Evolutionary conservation across 2,888 invertebrate genomes (phyloP), one percentile per base, ranked within the genome.

Genomic region (Tachina grossa): DNA sequence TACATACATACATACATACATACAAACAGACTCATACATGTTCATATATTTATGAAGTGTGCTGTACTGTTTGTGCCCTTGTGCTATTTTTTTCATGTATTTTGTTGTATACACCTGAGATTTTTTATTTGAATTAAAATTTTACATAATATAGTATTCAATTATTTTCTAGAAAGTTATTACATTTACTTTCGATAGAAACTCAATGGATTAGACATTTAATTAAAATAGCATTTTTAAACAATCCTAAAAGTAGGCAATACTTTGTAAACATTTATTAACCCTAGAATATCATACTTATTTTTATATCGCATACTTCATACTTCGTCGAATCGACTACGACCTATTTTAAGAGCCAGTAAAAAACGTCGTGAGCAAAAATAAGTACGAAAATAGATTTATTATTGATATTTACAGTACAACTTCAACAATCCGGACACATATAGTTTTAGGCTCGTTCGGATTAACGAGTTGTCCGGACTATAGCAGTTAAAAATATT

Each of bases 51-150:
- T 16, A 47, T 49, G 9, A 1, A 31, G 69, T 55, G 16, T 19
- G 51, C 74, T 22, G 9, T 43, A 43, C 9, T 53, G 49, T 51
- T 11, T 69, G 19, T 43, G 41, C 51, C n/a, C 45, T 16, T 74
- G 59, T 55, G 59, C 13, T 45, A 68, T 57, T 61, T n/a, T 14
- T 1, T 41, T 45, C 47, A 13, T 59, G 39, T 80, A 53, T 45
- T 76, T 53, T 72, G 47, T 65, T 83, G 51, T 75, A 68, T 83
- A 83, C 85, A 85, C 85, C 85, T 85, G 85, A 85, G 85, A 85
- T 85, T 83, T 76, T 75, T 59, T 68, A 41, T 69, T 75, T 57
- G 9, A 61, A 55, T 65, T 81, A 55, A 61, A 68, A 53, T 68
- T 81, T 51, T 74, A 10, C 45, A 81, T 85, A 55, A 81, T 75